These are phyloP conservation scores for Raja brachyura DNA, from an alignment of 2,113 vertebrate species.

Conservation along the genomic window DNA sequence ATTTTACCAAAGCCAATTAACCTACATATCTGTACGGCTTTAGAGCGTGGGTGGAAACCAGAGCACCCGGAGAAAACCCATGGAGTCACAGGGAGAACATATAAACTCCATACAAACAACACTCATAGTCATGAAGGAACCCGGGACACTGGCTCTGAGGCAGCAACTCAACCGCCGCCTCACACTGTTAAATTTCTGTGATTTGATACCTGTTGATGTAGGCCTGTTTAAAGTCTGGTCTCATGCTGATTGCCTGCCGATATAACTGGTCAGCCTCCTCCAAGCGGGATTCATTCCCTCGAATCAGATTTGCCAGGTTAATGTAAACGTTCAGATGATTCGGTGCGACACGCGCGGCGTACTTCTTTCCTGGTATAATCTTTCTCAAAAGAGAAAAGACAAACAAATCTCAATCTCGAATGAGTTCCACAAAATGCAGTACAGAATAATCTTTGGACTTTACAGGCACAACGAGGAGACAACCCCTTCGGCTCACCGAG, in stretches of 20 bases:
- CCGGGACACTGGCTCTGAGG: no score
- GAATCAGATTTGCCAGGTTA: slow-evolving; percentile 91
- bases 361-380: slow-evolving; percentile 97
- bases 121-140: no score
- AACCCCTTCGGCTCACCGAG: no score
- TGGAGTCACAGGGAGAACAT: no score
- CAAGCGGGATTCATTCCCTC: slow-evolving; percentile 83
- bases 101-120: no score
- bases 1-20: no score
- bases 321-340: slow-evolving; percentile 98
- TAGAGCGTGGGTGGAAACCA: no score
- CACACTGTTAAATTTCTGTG: background rate
- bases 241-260: slow-evolving; percentile 96
- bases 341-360: slow-evolving; percentile 90
- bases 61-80: no score
- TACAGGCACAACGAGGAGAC: no score
- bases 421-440: background rate
- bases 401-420: background rate
- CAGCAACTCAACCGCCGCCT: no score
- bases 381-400: slow-evolving; percentile 45
- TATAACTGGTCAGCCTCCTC: slow-evolving; percentile 97
- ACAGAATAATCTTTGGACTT: no score
- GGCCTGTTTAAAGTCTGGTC: slow-evolving; percentile 95
- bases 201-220: slow-evolving; percentile 87
- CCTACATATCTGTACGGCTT: no score